Evolutionary conservation across 2,888 invertebrate species (phyloP).

Genomic region (Leptopilina drosophilae): DNA sequence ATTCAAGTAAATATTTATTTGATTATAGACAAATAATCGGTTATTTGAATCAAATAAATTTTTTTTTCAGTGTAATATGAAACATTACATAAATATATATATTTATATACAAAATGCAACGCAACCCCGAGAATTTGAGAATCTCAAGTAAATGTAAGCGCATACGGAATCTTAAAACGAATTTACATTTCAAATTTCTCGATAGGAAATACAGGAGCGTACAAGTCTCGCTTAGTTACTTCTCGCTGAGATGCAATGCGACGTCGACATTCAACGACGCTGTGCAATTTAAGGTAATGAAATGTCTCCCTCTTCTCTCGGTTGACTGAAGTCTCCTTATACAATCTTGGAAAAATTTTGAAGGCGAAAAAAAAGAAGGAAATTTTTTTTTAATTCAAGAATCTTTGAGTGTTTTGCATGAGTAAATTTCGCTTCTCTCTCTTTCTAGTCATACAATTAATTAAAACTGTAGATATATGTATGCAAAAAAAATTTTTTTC

Average conservation of each 20-base stretch:
- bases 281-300: conserved; percentile 39
- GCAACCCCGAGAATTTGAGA: background rate
- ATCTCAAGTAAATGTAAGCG: conserved; percentile 15
- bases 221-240: conserved; percentile 31
- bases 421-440: background rate
- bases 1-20: no score
- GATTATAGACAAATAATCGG: no score
- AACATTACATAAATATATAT: background rate
- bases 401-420: conserved; percentile 16
- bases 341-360: conserved; percentile 1
- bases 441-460: background rate
- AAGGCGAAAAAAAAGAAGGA: background rate
- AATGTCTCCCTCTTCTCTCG: conserved; percentile 34
- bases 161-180: conserved; percentile 22
- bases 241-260: conserved; percentile 30
- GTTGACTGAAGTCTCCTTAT: conserved; percentile 25
- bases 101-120: background rate
- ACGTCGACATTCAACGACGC: conserved; percentile 32
- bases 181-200: conserved; percentile 34
- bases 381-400: background rate
- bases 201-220: conserved; percentile 32
- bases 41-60: no score
- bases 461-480: background rate
- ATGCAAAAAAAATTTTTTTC: background rate
- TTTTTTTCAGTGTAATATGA: no score